Evolutionary conservation across 2,888 invertebrate genomes (phyloP).

Genomic region (Eumerus sabulonum): DNA sequence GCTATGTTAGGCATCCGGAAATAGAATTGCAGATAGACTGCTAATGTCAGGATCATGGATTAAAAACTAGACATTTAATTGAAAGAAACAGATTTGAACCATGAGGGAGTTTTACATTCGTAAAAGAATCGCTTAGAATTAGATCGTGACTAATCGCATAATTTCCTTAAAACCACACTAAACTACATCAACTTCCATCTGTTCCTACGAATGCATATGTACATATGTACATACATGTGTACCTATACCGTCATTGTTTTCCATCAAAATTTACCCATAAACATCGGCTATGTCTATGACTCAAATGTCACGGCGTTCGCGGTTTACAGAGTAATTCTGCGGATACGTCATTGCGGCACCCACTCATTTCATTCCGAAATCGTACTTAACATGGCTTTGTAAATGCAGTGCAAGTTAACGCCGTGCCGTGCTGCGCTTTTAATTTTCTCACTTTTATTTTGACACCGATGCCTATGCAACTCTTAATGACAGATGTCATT

Average conservation of each 20-base stretch:
- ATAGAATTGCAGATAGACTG: too few species aligned
- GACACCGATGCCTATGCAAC: conserved; percentile 41
- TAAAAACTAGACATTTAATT: too few species aligned
- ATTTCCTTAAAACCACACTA: neutral
- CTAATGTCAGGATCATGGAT: too few species aligned
- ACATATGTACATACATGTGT: too few species aligned
- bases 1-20: too few species aligned
- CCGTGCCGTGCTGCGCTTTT: conserved; percentile 22
- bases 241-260: conserved; percentile 17
- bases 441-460: conserved; percentile 37
- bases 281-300: conserved; percentile 14
- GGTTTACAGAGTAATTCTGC: conserved; percentile 10
- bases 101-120: too few species aligned
- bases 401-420: conserved; percentile 4
- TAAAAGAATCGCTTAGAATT: too few species aligned
- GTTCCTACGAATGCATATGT: neutral
- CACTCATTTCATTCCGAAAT: conserved; percentile 28
- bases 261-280: neutral
- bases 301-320: conserved; percentile 39
- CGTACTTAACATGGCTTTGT: conserved; percentile 36
- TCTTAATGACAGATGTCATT: conserved; percentile 50
- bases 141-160: too few species aligned
- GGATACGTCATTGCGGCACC: conserved; percentile 30
- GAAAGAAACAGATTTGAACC: too few species aligned
- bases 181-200: neutral